Evolutionary conservation across 2,113 vertebrate genomes (phyloP).

Genomic region (Martes martes): DNA sequence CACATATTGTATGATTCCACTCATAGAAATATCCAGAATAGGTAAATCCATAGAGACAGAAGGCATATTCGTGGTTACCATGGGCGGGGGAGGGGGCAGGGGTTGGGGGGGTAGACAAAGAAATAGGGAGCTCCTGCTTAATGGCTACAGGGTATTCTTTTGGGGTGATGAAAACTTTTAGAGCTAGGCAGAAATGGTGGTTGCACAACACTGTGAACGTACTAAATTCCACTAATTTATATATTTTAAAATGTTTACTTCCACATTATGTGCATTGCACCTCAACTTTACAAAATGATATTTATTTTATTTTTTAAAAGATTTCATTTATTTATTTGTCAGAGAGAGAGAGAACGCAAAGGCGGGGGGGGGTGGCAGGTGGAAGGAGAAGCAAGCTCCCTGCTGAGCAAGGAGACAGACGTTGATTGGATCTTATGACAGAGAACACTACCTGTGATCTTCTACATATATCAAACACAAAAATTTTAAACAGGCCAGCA

Average conservation of each 20-base stretch:
- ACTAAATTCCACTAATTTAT: neutral
- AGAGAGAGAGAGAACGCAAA: neutral
- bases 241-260: neutral
- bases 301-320: neutral
- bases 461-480: neutral
- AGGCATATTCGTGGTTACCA: neutral
- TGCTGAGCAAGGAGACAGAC: neutral
- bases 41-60: neutral
- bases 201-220: neutral
- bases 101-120: neutral
- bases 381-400: neutral
- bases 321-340: neutral
- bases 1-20: neutral
- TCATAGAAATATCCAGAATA: neutral
- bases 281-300: neutral
- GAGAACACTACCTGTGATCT: neutral
- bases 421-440: neutral
- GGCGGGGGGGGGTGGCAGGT: neutral
- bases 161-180: neutral
- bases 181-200: neutral
- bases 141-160: neutral
- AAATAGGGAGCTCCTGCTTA: neutral
- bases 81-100: too few species aligned
- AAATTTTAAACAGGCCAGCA: neutral
- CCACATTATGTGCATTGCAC: neutral